Conservation (phyloP, 2,797 vertebrate species). For the Galago senegalensis region DNA sequence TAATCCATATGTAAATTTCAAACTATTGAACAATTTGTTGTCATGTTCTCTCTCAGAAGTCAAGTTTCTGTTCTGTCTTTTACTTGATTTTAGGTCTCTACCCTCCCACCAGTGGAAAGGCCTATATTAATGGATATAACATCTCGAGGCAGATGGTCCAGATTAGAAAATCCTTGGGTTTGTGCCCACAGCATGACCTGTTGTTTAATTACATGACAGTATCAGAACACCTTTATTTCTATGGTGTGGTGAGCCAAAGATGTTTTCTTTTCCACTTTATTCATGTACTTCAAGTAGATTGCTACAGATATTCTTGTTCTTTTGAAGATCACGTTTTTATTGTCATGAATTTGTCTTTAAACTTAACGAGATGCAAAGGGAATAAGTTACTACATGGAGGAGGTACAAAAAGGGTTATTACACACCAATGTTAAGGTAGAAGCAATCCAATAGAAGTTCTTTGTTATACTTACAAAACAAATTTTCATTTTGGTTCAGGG, state of each 20-base stretch:
- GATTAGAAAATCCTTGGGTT: constrained; percentile 95
- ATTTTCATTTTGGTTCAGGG: not conserved
- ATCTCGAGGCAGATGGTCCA: constrained; percentile 95
- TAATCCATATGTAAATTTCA: not conserved
- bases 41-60: not conserved
- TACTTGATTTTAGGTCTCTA: constrained; percentile 92
- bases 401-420: not conserved
- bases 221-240: constrained; percentile 96
- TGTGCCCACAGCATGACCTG: constrained; percentile 97
- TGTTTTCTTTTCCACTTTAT: not conserved
- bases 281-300: not conserved
- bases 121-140: constrained; percentile 95
- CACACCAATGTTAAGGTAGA: not conserved
- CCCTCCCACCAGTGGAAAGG: constrained; percentile 94
- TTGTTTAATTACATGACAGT: constrained; percentile 97
- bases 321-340: not conserved
- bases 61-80: not conserved
- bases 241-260: constrained; percentile 92
- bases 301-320: not conserved
- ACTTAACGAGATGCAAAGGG: not conserved
- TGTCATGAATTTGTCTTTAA: constrained; percentile 46
- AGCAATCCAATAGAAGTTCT: not conserved
- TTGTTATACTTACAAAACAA: not conserved
- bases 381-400: not conserved
- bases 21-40: not conserved